Evolutionary conservation across 2,113 vertebrate genomes (phyloP), one percentile per base, ranked within the genome.

Genomic region (Pleuronectes platessa): DNA sequence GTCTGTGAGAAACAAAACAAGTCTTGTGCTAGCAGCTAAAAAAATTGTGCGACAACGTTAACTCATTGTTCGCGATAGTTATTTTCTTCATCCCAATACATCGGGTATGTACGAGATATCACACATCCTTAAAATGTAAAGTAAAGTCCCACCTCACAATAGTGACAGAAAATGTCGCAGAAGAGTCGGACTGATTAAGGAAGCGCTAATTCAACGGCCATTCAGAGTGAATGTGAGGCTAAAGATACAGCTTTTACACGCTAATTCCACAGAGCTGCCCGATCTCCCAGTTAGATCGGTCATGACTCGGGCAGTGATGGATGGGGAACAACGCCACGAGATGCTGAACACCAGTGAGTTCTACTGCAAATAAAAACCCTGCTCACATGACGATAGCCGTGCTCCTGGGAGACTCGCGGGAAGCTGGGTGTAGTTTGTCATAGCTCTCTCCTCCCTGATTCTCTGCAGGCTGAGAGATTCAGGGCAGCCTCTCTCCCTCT

Each of bases 391-490:
- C 23, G 42, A 31, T 49, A 3, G 60, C 56, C 1, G 11, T 18
- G 56, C 59, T 84, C 88, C 88, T 63, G 51, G 51, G 91, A 90
- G 81, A 80, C 58, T 37, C 77, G 62, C 73, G 56, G 68, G 63
- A 69, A 68, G 71, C 63, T 51, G 21, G 11, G 40, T 82, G 88
- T 74, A 88, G 88, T 93, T 91, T 90, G 88, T 94, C 90, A 92
- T 83, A 3, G 37, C 13, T 42, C 70, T 82, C 74, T 73, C 51
- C 78, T 74, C 65, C 35, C 73, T 69, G 76, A 72, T 70, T 79
- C 85, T 86, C 75, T 76, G 76, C 83, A 75, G 73, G 78, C 83
- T 93, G 91, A 94, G 88, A 93, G 89, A 94, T 91, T 90, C 83
- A 92, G 91, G 90, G 70, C 88, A 90, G 66, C 70, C 84, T 79